A percentile compares a stretch with the other conserved stretches of the same genome.
Conservation (phyloP, 1,140 invertebrate species). For the Trichoplusia ni region DNA sequence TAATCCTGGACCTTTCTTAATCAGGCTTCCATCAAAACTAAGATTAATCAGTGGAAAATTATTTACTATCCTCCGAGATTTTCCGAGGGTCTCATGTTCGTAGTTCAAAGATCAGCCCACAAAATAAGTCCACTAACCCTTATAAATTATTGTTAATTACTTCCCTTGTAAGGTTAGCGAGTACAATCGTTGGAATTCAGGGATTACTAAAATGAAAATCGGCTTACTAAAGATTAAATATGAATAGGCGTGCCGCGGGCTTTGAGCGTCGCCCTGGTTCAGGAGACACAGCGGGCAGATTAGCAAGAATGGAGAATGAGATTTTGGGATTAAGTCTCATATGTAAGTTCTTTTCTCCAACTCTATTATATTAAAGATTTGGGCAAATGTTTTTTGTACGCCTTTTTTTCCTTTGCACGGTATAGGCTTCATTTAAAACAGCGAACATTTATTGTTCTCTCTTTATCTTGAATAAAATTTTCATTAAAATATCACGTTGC, state of each 20-base stretch:
- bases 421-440: too few relatives aligned
- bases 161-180: constrained; percentile 27
- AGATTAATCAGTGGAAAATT: constrained; percentile 4
- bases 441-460: too few relatives aligned
- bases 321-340: background rate
- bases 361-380: too few relatives aligned
- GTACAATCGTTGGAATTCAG: constrained; percentile 46
- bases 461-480: too few relatives aligned
- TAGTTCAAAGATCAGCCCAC: constrained; percentile 18
- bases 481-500: too few relatives aligned
- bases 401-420: too few relatives aligned
- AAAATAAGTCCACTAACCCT: constrained; percentile 33
- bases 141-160: constrained; percentile 48
- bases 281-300: constrained; percentile 25
- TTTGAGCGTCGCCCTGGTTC: constrained; percentile 23
- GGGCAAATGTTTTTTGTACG: too few relatives aligned
- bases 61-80: background rate
- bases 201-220: constrained; percentile 61
- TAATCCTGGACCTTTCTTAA: background rate
- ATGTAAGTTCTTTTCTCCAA: background rate
- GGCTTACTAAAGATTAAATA: constrained; percentile 57
- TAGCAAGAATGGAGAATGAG: background rate
- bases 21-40: background rate
- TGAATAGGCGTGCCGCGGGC: constrained; percentile 41
- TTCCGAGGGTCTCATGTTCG: constrained; percentile 13